Evolutionary conservation across 2,888 invertebrate species (phyloP), one percentile per base, ranked within the genome.

Genomic region (Cheilosia impressa): DNA sequence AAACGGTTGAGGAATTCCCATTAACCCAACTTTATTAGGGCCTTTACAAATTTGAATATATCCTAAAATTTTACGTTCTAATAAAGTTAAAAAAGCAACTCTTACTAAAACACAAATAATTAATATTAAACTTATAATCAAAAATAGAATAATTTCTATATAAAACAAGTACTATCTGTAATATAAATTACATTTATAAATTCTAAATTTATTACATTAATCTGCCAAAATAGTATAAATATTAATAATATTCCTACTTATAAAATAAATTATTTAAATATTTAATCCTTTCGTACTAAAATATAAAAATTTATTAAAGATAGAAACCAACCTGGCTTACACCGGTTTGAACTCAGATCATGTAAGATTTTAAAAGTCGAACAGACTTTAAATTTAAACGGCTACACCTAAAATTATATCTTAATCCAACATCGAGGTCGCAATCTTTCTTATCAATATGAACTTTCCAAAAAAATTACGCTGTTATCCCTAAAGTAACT

Each of bases 371-470:
- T 94, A 95, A 95, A 94, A 94, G 95, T 95, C 95, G 95, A 96
- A 96, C 95, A 96, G 95, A 95, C 95, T 93, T 94, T 87, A 89
- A 88, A 89, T 93, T 93, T 93, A 93, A 95, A 93, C 93, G 93
- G 92, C 94, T 96, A 90, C 95, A 93, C 94, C 93, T 93, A 94
- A 93, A 93, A 93, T 94, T 93, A 93, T 89, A 87, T 93, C 94
- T 95, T 96, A 96, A 96, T 96, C 95, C 96, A 96, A 96, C 96
- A 96, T 96, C 96, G 96, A 96, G 96, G 96, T 96, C 95, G 95
- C 95, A 96, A 96, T 93, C 95, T 94, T 92, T 94, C 93, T 93
- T 95, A 94, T 93, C 93, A 94, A 96, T 96, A 92, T 91, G 95
- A 94, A 93, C 96, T 96, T 94, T 94, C 93, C 93, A 95, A 94